Percentiles rank a stretch among this genome's conserved stretches.
These are phyloP conservation scores for Anser brachyrhynchus DNA, from an alignment of 2,113 vertebrate genomes.

Conservation along the genomic window DNA sequence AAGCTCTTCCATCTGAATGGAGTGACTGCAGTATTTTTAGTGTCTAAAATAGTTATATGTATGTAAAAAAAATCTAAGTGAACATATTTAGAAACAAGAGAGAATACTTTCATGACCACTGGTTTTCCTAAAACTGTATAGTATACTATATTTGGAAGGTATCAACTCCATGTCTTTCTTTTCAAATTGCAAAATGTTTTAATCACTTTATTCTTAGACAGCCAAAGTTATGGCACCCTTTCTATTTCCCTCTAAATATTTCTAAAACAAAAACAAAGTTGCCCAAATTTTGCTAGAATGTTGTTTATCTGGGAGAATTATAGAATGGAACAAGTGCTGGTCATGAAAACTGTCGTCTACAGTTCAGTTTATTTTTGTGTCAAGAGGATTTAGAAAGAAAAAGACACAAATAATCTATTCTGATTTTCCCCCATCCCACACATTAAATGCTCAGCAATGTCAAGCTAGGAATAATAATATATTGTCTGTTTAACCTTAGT, in stretches of 20 bases:
- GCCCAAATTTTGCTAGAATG: not conserved
- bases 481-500: not conserved
- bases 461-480: not conserved
- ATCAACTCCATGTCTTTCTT: not conserved
- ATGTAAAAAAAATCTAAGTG: not conserved
- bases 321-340: not conserved
- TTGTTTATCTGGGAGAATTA: not conserved
- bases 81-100: not conserved
- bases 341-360: not conserved
- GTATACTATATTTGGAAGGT: not conserved
- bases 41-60: fast-evolving
- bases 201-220: not conserved
- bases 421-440: not conserved
- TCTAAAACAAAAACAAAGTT: not conserved
- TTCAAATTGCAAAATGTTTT: not conserved
- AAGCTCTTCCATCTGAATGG: not conserved
- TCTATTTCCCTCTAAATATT: not conserved
- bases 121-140: not conserved
- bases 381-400: not conserved
- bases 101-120: not conserved
- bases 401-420: not conserved
- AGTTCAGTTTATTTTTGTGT: not conserved
- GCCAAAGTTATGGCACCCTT: not conserved
- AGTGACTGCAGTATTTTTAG: not conserved
- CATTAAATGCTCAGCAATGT: not conserved